A percentile compares a stretch with the other conserved stretches of the same genome.
These are phyloP conservation scores for Panulirus ornatus DNA, from an alignment of 1,140 invertebrate genomes.

Conservation along the genomic window DNA sequence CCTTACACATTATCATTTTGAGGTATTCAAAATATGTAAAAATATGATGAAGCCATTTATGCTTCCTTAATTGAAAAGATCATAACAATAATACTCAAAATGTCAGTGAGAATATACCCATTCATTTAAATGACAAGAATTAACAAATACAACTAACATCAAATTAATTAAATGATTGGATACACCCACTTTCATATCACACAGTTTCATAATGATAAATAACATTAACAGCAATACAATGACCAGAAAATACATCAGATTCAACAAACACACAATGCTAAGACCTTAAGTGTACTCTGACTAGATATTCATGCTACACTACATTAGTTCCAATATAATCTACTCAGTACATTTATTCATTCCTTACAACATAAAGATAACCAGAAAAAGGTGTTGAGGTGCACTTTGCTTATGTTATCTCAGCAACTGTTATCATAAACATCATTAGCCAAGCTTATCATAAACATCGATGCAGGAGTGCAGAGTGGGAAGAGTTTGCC, in stretches of 20 bases:
- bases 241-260: neutral
- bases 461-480: neutral
- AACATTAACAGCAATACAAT: neutral
- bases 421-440: constrained; percentile 13
- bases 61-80: neutral
- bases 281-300: constrained; percentile 26
- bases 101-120: neutral
- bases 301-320: constrained; percentile 62
- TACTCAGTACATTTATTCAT: constrained; percentile 43
- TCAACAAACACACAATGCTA: neutral
- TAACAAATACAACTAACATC: neutral
- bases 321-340: constrained; percentile 35
- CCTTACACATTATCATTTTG: neutral
- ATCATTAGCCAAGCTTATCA: constrained; percentile 39
- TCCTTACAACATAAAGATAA: constrained; percentile 1
- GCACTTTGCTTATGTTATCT: constrained; percentile 1
- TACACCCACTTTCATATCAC: neutral
- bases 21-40: constrained; percentile 19
- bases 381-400: constrained; percentile 7
- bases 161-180: neutral
- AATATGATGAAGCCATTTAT: constrained; percentile 8
- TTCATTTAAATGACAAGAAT: neutral
- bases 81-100: neutral
- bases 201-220: neutral
- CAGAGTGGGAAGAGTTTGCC: constrained; percentile 4